Base-by-base conservation (phyloP, 2,797 vertebrate genomes). In the Myotis pilosus region DNA sequence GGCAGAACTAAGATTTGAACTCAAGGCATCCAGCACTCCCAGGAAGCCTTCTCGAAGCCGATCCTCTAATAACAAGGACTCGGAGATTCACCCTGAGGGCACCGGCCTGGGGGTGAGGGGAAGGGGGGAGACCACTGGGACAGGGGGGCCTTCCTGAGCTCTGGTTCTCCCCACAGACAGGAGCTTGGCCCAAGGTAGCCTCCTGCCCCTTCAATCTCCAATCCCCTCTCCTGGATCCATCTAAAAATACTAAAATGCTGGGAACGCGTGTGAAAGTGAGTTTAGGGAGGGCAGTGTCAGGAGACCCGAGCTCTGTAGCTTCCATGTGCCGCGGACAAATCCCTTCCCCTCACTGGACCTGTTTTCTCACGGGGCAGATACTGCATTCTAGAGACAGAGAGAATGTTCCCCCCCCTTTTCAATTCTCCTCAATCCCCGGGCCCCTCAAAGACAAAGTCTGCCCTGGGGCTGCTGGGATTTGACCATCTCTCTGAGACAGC, bases 281-380 rank as follows among this genome's bases (percentile, higher is more conserved):
- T 25, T 16, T 0, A n/a, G 64, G n/a, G 36, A 20, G 79, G 1
- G 33, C 83, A 30, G 11, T 3, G 79, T 79, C 22, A 81, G 75
- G 17, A 66, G 44, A 68, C 10, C 5, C 0, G 2, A 36, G 51
- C 13, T 28, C n/a, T 19, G 51, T 17, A n/a, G 71, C 17, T 12
- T 30, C 12, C 19, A 33, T 0, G 0, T 5, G 22, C n/a, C 47
- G 33, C 2, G 9, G 17, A 25, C 8, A 38, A 68, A 79, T 10
- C 60, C 33, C 36, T 69, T 84, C 66, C 55, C 62, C 0, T 44
- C 12, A 6, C 5, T 4, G 72, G 78, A 68, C 55, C 41, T 38
- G 20, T 17, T 55, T 38, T 44, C 89, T 88, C 86, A 15, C 0
- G 2, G 7, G 36, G 36, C 68, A 4, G 38, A n/a, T 1, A 2